Evolutionary conservation across 2,888 invertebrate genomes (phyloP).

Genomic region (Nebria brevicollis): DNA sequence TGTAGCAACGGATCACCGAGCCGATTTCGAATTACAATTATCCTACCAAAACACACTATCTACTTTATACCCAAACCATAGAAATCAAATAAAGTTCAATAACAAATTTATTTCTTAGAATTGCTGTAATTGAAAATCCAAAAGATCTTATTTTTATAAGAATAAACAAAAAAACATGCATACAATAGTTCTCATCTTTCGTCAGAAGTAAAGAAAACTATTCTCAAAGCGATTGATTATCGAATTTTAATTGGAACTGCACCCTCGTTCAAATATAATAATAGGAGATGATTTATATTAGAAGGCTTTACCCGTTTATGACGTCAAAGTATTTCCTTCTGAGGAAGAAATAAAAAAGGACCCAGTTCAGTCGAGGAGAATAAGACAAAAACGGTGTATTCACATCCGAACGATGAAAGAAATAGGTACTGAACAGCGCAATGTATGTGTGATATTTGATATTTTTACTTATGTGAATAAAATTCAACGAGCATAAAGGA

Average conservation of each 20-base stretch:
- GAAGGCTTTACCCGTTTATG: conserved; percentile 12
- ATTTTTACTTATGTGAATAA: conserved; percentile 36
- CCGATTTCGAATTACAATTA: background rate
- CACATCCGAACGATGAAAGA: conserved; percentile 22
- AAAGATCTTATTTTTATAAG: background rate
- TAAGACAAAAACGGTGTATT: conserved; percentile 31
- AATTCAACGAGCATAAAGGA: conserved; percentile 30
- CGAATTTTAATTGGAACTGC: background rate
- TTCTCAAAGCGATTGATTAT: background rate
- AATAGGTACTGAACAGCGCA: conserved; percentile 2
- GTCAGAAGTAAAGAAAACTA: background rate
- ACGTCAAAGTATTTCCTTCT: conserved; percentile 14
- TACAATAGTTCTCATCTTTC: no score
- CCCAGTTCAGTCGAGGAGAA: conserved; percentile 9
- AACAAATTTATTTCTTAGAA: background rate
- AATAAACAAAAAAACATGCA: background rate
- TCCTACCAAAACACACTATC: background rate
- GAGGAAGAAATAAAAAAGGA: conserved; percentile 20
- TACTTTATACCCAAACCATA: no score
- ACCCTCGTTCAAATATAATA: background rate
- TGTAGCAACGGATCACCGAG: background rate
- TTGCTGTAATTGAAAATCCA: background rate
- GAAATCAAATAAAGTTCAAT: background rate
- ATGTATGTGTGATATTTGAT: conserved; percentile 41
- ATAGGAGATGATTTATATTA: background rate